phyloP scores from a whole-genome alignment of 2,888 invertebrate species.

The Scaptodrosophila latifasciaeformis region DNA sequence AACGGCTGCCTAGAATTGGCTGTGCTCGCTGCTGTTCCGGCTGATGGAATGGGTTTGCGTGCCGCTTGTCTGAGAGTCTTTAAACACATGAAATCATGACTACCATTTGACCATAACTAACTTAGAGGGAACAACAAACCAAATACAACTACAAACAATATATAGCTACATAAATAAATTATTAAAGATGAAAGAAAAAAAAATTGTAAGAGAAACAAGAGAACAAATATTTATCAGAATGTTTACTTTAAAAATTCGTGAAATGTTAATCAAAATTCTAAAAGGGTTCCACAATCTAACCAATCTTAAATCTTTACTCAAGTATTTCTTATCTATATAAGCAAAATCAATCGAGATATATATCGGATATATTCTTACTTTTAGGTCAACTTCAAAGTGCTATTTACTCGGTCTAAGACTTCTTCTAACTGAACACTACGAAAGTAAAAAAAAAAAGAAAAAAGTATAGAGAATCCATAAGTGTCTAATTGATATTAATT shows the following conservation, averaged over 20 bases:
- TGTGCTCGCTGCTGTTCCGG: slow-evolving; percentile 72
- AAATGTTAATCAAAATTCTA: too few relatives aligned
- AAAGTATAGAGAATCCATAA: too few relatives aligned
- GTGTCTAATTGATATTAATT: too few relatives aligned
- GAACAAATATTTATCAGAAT: not conserved
- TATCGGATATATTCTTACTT: too few relatives aligned
- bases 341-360: too few relatives aligned
- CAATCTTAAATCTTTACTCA: slow-evolving; percentile 57
- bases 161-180: not conserved
- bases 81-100: slow-evolving; percentile 13
- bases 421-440: too few relatives aligned
- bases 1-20: slow-evolving; percentile 70
- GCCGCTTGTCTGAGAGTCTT: slow-evolving; percentile 63
- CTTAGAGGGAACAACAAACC: slow-evolving; percentile 49
- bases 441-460: too few relatives aligned
- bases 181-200: slow-evolving; percentile 4
- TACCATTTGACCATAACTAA: slow-evolving; percentile 28
- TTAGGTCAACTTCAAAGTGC: slow-evolving; percentile 31
- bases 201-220: not conserved
- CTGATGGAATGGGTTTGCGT: slow-evolving; percentile 73
- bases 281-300: slow-evolving; percentile 27
- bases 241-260: too few relatives aligned
- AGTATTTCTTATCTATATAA: slow-evolving; percentile 56
- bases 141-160: slow-evolving; percentile 19
- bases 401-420: slow-evolving; percentile 59